Conservation (phyloP, 2,888 invertebrate species). For the Romanomermis culicivorax region DNA sequence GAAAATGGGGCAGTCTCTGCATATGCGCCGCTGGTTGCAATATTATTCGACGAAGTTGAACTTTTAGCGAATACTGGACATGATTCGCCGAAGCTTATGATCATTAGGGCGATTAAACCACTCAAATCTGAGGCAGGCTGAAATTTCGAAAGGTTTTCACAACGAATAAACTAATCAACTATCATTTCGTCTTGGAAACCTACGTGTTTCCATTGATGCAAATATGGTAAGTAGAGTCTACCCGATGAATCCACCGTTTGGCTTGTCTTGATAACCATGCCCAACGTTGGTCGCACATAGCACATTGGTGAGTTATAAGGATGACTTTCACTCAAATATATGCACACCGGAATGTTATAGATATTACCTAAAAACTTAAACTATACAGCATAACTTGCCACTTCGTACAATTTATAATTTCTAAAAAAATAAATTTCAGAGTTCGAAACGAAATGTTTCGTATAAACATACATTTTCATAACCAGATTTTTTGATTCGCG, state of each 20-base stretch:
- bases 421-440: no score
- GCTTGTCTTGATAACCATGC: conserved; percentile 85
- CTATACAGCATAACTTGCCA: neutral
- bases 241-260: conserved; percentile 83
- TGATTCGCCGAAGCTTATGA: conserved; percentile 71
- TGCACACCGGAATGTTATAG: conserved; percentile 87
- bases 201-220: conserved; percentile 62
- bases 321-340: conserved; percentile 91
- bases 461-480: neutral
- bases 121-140: conserved; percentile 59
- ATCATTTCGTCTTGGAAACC: conserved; percentile 5
- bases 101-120: conserved; percentile 68
- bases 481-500: neutral
- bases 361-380: conserved; percentile 38
- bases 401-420: no score
- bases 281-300: conserved; percentile 67
- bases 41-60: conserved; percentile 35
- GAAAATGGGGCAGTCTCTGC: conserved; percentile 5
- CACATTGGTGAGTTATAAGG: conserved; percentile 80
- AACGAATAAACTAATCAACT: neutral
- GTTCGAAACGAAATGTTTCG: neutral
- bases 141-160: conserved; percentile 16
- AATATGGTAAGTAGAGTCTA: conserved; percentile 79
- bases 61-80: conserved; percentile 53
- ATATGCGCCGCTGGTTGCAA: conserved; percentile 9